Conservation (phyloP, 2,113 vertebrate genomes). For the Strix uralensis region DNA sequence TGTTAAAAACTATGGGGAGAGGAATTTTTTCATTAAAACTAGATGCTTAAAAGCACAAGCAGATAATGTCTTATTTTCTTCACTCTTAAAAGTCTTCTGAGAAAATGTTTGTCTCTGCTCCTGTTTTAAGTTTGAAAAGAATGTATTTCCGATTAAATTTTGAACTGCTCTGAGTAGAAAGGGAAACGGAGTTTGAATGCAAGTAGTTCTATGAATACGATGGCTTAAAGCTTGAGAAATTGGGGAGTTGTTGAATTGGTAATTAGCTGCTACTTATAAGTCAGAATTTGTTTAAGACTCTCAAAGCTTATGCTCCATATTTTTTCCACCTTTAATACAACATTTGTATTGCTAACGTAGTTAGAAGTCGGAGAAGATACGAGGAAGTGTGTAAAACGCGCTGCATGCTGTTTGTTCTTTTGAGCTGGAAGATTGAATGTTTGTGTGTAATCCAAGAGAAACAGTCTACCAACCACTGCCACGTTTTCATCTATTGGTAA, state of each 20-base stretch:
- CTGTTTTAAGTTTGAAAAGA: neutral
- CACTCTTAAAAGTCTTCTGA: neutral
- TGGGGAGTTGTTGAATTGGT: neutral
- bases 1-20: neutral
- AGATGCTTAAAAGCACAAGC: neutral
- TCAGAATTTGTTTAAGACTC: neutral
- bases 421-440: neutral
- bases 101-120: neutral
- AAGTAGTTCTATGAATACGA: neutral
- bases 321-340: neutral
- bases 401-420: neutral
- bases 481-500: slow-evolving; percentile 65
- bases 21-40: neutral
- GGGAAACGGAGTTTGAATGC: neutral
- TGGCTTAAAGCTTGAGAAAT: neutral
- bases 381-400: neutral
- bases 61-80: neutral
- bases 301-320: neutral
- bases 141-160: neutral
- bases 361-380: neutral
- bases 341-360: fast-evolving
- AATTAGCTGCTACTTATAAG: neutral
- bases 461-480: slow-evolving; percentile 18
- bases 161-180: neutral
- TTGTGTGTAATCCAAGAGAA: neutral